Base-by-base conservation (phyloP, 2,888 invertebrate species). In the Drosophila gaucha region DNA sequence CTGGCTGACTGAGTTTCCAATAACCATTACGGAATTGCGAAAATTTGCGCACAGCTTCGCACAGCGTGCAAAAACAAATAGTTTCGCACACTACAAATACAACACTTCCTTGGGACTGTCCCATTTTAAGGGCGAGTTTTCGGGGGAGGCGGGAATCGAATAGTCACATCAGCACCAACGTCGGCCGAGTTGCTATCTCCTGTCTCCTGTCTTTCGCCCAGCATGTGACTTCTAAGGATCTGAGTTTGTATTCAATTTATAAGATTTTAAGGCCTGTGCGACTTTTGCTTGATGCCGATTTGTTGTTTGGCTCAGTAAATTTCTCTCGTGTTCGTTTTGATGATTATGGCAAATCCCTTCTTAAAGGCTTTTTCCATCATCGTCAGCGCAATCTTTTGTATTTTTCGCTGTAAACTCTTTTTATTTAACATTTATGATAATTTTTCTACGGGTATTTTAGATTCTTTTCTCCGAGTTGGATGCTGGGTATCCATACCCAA, bases 1-100 rank as follows among this genome's bases (percentile, higher is more conserved):
- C 52, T 51, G 36, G 31, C 43, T 74, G 67, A 49, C 74, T 78
- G 72, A 62, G 65, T 86, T 82, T 82, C 74, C 80, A 86, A 82
- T 82, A 86, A 86, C 85, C 80, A 82, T 80, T 80, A 84, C 43
- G 58, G 64, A 86, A 71, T 80, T 64, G 84, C 54, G 66, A 77
- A 70, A 84, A 86, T 83, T 82, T 80, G 71, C 74, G 63, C 80
- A 76, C 74, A 80, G 70, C 66, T 47, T 59, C 47, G 74, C 74
- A 66, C 87, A 86, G 85, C 87, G 80, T 80, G 80, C 74, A 69
- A 77, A 86, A 80, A 86, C 85, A 82, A 84, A 82, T 82, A 82
- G 87, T 86, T 82, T 67, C 46, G 51, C 49, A 64, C 68, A 78
- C 80, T 84, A 86, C 80, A 82, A 82, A 82, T 82, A 84, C 68